Base-by-base conservation (phyloP, 2,113 vertebrate species). In the Astatotilapia flaviijosephi region DNA sequence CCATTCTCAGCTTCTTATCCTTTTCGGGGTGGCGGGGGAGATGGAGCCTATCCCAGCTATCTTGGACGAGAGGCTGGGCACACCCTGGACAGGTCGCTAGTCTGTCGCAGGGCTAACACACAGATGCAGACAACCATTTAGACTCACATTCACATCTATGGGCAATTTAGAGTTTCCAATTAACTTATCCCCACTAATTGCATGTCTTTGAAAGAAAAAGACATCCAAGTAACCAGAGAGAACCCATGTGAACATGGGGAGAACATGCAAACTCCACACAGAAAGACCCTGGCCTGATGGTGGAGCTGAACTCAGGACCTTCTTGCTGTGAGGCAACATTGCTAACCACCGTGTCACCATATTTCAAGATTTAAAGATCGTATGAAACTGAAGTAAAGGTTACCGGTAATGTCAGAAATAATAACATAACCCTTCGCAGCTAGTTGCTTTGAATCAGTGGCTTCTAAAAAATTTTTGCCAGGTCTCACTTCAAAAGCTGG, bases 201-300 rank as follows among this genome's bases (percentile, higher is more conserved):
- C 58, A 33, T 11, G 58, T 62, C 4, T 62, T 35, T 35, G 35
- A 35, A 35, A 35, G 35, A 9, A 35, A 35, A 35, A 35, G 35
- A 35, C 35, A 35, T 35, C 8, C 35, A 35, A 35, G 35, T 35
- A 35, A 35, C 58, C 5, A 2, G 28, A 62, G 0, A 4, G 58
- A 62, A 0, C 15, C 58, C 15, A 35, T 1, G 0, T 11, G 0
- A 62, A 62, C 58, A 62, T 7, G 28, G 28, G 15, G 28, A 62
- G 28, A 62, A 62, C 58, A 62, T 62, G 28, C 28, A 33, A 33
- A 19, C 58, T 33, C 15, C 58, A 33, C 58, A 62, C 28, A 62
- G 28, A 62, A 33, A 62, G 28, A 0, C 28, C 2, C 2, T 9
- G 0, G 9, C 15, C 28, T 62, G 58, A 35, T 35, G 58, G 6